Percentiles rank a stretch among this genome's conserved stretches.
Evolutionary conservation across 2,113 vertebrate genomes (phyloP).

Genomic region (Syngnathus floridae): DNA sequence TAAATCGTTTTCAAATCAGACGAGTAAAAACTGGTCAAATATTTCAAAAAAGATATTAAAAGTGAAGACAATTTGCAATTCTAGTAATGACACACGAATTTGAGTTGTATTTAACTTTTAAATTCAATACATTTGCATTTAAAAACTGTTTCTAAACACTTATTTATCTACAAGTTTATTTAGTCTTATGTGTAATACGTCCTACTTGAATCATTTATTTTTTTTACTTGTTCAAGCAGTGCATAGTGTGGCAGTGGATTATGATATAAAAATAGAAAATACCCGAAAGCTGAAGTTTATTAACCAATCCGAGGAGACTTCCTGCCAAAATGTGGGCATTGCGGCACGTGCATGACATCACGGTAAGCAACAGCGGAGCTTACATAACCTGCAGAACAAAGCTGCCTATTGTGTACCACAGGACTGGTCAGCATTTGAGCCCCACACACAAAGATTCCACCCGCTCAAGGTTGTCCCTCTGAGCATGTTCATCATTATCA

Average conservation of each 20-base stretch:
- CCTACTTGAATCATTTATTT: too few relatives aligned
- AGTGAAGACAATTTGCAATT: too few relatives aligned
- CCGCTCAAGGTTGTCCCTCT: neutral
- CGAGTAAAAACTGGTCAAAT: too few relatives aligned
- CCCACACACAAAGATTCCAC: neutral
- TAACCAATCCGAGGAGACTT: constrained; percentile 8
- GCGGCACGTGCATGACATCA: constrained; percentile 27
- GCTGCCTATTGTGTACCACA: constrained; percentile 14
- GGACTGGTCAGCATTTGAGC: constrained; percentile 1
- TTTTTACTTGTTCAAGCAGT: too few relatives aligned
- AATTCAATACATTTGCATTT: too few relatives aligned
- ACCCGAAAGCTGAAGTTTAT: neutral
- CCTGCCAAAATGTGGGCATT: neutral
- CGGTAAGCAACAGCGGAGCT: constrained; percentile 9
- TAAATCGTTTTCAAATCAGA: too few relatives aligned
- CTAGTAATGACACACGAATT: too few relatives aligned
- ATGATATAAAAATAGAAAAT: neutral
- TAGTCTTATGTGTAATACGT: too few relatives aligned
- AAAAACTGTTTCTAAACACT: too few relatives aligned
- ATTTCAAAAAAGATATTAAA: too few relatives aligned
- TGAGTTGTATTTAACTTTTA: too few relatives aligned
- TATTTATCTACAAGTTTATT: too few relatives aligned
- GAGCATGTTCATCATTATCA: neutral
- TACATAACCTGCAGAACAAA: constrained; percentile 33
- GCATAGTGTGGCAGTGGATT: neutral